Conservation (phyloP, 2,888 invertebrate species). For the Anticlea derivata region DNA sequence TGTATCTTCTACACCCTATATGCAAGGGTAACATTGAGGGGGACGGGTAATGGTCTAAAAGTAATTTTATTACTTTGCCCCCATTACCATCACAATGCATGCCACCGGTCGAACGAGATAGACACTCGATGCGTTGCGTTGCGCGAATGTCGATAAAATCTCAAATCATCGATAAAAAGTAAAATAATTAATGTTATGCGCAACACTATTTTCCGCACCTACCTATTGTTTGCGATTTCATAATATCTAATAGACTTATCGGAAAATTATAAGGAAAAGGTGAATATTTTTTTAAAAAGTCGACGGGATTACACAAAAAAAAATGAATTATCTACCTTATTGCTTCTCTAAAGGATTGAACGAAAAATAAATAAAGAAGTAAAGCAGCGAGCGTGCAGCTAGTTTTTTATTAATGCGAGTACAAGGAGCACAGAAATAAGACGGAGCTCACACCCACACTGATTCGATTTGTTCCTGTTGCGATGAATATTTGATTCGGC, state of each 20-base stretch:
- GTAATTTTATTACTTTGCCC: constrained; percentile 84
- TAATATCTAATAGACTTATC: too few relatives aligned
- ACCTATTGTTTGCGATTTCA: background rate
- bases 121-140: constrained; percentile 48
- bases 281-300: too few relatives aligned
- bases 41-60: constrained; percentile 81
- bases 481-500: constrained; percentile 82
- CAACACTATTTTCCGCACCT: constrained; percentile 10
- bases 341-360: constrained; percentile 9
- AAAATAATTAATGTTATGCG: background rate
- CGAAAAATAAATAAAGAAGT: constrained; percentile 31
- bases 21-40: constrained; percentile 61
- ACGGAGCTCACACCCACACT: constrained; percentile 64
- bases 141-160: constrained; percentile 27
- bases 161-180: constrained; percentile 18
- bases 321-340: too few relatives aligned
- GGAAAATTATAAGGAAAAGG: background rate
- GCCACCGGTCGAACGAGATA: constrained; percentile 75
- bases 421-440: constrained; percentile 67
- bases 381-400: constrained; percentile 46
- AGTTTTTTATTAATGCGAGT: constrained; percentile 62
- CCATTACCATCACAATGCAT: constrained; percentile 82
- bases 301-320: too few relatives aligned
- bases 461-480: constrained; percentile 82
- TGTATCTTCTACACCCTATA: constrained; percentile 74